Percentiles rank a stretch among this genome's conserved stretches.
Conservation (phyloP, 1,140 invertebrate species). For the Drosophila murphyi region DNA sequence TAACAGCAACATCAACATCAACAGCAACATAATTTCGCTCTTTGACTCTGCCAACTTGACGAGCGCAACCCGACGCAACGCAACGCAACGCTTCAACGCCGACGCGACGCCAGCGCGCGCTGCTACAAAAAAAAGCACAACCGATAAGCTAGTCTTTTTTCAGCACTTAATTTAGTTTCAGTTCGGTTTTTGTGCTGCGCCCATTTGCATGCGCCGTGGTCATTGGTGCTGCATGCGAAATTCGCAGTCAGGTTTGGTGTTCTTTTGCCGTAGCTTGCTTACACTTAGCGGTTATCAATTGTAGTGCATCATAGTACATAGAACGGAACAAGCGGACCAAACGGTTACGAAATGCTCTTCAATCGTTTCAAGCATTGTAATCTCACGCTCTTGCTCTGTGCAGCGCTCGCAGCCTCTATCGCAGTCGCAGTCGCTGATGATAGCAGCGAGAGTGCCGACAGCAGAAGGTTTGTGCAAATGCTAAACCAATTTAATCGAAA, state of each 20-base stretch:
- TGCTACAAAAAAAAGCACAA: conserved; percentile 33
- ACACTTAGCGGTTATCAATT: too few species aligned
- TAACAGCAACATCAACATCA: conserved; percentile 14
- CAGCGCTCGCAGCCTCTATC: conserved; percentile 23
- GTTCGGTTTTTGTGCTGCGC: conserved; percentile 52
- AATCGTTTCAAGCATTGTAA: conserved; percentile 24
- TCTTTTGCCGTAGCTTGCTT: neutral
- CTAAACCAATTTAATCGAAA: too few species aligned
- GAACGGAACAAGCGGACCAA: conserved; percentile 8
- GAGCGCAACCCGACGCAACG: conserved; percentile 17
- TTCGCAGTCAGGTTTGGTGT: neutral
- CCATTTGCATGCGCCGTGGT: conserved; percentile 48
- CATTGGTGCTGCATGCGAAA: conserved; percentile 27
- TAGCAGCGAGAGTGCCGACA: conserved; percentile 28
- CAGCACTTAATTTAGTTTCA: conserved; percentile 60
- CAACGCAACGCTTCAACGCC: conserved; percentile 44
- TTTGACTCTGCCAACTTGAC: conserved; percentile 24
- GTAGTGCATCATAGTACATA: neutral
- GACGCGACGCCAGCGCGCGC: conserved; percentile 13
- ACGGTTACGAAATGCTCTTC: conserved; percentile 27
- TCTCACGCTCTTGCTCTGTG: conserved; percentile 39
- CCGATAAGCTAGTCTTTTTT: conserved; percentile 51
- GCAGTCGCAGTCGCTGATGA: conserved; percentile 20
- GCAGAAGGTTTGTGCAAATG: conserved; percentile 50
- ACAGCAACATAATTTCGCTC: conserved; percentile 21